Base-by-base conservation (phyloP, 2,888 invertebrate species). In the Sussaba pulchella region DNA sequence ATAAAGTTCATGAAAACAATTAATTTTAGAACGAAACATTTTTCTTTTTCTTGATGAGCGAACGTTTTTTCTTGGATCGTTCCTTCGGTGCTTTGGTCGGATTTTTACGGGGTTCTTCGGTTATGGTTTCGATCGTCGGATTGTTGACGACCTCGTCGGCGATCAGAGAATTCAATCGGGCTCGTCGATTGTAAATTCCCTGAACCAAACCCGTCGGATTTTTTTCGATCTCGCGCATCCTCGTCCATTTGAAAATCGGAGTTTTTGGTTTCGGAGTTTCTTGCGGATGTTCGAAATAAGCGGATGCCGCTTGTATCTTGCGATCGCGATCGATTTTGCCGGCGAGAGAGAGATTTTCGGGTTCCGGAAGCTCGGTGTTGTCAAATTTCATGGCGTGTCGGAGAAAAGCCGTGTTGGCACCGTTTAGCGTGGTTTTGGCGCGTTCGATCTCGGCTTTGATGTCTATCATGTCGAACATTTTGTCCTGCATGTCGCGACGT, bases 391-490 rank as follows among this genome's bases (percentile, higher is more conserved):
- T 84, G 0, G 91, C 90, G 71, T 92, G 92, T 8, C 88, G 87
- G 52, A 89, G 88, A 71, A 92, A 92, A 3, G 88, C 86, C 0
- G 72, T 69, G 14, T 88, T 91, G 0, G 92, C 91, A 0, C 85
- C 89, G n/a, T 88, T 89, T 50, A 92, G 72, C 0, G 90, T 92
- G 2, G 21, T 83, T 71, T 87, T 90, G 0, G 92, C 92, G 57
- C 88, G 89, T 59, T 90, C 88, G 12, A 92, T 92, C 66, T 92
- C 92, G 0, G 91, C 90, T 36, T 88, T 88, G 47, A 92, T 84
- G 74, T 92, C 91, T n/a, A 91, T 89, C 87, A 91, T 89, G 66
- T 92, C 92, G 79, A 92, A 92, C 69, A 92, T 86, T 69, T 90
- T 90, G 72, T 92, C 92, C 89, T 92, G 91, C 88, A 92, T 88